Conservation (phyloP, 2,113 vertebrate species). For the Haliaeetus leucogaster region DNA sequence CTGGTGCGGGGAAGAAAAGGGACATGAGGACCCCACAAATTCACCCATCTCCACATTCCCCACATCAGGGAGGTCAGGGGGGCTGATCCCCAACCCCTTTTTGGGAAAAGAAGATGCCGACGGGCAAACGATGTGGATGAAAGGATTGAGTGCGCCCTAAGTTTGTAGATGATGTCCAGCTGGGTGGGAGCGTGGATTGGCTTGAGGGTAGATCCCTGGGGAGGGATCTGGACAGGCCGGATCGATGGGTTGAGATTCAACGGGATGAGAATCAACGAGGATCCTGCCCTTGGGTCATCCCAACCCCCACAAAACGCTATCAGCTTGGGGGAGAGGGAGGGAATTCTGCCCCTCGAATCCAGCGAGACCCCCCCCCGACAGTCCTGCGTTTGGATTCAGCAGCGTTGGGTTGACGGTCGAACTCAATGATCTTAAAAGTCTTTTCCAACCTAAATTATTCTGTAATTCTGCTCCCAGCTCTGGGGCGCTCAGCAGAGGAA, state of each 20-base stretch:
- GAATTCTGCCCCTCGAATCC: too few relatives aligned
- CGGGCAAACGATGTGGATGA: background rate
- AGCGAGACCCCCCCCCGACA: too few relatives aligned
- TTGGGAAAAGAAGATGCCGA: too few relatives aligned
- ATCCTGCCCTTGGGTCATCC: background rate
- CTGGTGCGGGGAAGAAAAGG: conserved; percentile 31
- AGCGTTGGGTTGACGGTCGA: fast-evolving
- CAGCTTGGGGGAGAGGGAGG: background rate
- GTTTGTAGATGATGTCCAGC: too few relatives aligned
- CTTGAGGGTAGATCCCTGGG: background rate
- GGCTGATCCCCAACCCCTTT: background rate
- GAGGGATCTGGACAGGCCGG: background rate
- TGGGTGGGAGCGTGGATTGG: too few relatives aligned
- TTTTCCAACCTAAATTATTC: too few relatives aligned
- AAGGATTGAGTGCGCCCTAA: too few relatives aligned
- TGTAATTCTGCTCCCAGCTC: too few relatives aligned
- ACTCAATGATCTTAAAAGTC: too few relatives aligned
- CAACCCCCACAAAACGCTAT: too few relatives aligned
- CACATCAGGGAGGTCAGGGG: fast-evolving
- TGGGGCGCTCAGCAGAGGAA: too few relatives aligned
- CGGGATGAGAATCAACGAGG: fast-evolving
- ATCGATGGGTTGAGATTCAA: background rate
- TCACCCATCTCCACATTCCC: background rate
- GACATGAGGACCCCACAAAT: background rate
- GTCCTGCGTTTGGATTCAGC: background rate